Conservation (phyloP, 2,888 invertebrate species). For the Hymenopus coronatus region DNA sequence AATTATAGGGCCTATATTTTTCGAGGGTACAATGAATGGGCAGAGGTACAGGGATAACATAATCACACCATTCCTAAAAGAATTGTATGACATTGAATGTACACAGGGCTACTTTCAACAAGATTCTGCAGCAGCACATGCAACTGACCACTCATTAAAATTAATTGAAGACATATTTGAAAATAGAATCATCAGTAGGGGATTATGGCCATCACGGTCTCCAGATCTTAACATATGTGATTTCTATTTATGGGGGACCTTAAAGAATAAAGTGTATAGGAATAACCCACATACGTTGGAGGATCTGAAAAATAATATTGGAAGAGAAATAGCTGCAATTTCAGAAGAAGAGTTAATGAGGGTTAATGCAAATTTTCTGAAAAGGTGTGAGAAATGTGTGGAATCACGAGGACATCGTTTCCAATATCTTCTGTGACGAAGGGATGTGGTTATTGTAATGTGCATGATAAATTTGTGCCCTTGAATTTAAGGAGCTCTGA, state of each 20-base stretch:
- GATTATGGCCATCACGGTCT: not conserved
- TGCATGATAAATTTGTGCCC: too few relatives aligned
- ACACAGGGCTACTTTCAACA: not conserved
- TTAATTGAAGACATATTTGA: not conserved
- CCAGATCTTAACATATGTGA: not conserved
- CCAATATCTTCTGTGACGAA: not conserved
- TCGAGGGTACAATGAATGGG: not conserved
- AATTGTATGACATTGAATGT: not conserved
- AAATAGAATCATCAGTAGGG: not conserved
- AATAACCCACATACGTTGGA: not conserved
- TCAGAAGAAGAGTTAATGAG: not conserved
- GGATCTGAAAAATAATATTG: not conserved
- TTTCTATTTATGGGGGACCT: not conserved
- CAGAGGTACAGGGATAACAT: not conserved
- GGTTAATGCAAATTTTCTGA: not conserved
- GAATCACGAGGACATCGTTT: not conserved
- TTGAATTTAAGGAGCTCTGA: too few relatives aligned
- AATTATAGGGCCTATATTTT: not conserved
- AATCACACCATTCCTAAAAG: not conserved
- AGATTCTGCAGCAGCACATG: not conserved
- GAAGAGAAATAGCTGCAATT: not conserved
- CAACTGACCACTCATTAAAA: not conserved
- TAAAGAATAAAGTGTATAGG: not conserved
- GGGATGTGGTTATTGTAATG: not conserved
- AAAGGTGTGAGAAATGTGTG: not conserved